A percentile compares a stretch with the other conserved stretches of the same genome.
Conservation (phyloP, 2,113 vertebrate species). For the Pongo pygmaeus region DNA sequence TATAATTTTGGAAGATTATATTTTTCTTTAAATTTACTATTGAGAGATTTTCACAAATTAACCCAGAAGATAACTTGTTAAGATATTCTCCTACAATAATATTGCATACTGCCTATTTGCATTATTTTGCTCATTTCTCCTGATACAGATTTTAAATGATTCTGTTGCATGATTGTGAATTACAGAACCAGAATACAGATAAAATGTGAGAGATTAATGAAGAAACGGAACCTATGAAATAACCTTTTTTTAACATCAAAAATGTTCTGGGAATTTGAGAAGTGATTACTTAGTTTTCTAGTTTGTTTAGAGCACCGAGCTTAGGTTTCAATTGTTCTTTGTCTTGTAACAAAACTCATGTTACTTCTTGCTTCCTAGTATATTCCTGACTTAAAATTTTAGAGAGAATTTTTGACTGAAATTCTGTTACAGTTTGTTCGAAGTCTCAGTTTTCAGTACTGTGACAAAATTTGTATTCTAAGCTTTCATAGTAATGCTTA, state of each 20-base stretch:
- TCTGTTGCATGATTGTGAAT: background rate
- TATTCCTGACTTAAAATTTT: background rate
- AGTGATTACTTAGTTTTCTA: background rate
- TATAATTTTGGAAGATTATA: background rate
- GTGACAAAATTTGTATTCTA: background rate
- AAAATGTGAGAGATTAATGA: background rate
- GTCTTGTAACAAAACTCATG: background rate
- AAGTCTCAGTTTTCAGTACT: background rate
- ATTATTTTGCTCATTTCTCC: background rate
- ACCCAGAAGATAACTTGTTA: background rate
- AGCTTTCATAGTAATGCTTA: background rate
- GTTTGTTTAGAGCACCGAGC: background rate
- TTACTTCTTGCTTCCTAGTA: background rate
- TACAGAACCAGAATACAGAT: background rate
- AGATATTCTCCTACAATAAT: background rate
- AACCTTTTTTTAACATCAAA: background rate
- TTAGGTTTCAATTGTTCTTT: background rate
- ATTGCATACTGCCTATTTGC: background rate
- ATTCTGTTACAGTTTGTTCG: background rate
- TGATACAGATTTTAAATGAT: background rate
- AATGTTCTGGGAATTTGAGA: background rate
- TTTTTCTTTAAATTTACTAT: conserved; percentile 35
- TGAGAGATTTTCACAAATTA: conserved; percentile 4
- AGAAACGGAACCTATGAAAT: background rate
- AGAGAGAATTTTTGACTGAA: background rate